phyloP scores from a whole-genome alignment of 2,888 invertebrate species.

The Xanthorhoe designata region DNA sequence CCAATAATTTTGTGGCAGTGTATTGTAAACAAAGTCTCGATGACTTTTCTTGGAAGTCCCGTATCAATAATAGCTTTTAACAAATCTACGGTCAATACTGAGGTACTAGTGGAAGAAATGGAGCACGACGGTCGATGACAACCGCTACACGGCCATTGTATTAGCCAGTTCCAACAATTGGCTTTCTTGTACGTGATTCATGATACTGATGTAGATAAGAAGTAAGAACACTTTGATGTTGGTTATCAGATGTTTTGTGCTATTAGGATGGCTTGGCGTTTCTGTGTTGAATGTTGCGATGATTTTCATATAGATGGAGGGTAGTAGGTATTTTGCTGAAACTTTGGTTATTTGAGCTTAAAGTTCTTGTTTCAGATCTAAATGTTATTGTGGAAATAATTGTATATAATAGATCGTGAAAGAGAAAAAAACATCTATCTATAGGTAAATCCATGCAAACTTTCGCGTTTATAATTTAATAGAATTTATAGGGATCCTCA shows the following conservation, averaged over 20 bases:
- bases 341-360: neutral
- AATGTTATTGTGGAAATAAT: too few species aligned
- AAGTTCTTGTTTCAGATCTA: too few species aligned
- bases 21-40: neutral
- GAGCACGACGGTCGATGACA: conserved; percentile 56
- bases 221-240: conserved; percentile 32
- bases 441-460: too few species aligned
- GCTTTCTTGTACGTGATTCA: conserved; percentile 51
- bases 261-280: conserved; percentile 20
- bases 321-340: neutral
- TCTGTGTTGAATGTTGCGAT: neutral
- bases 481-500: too few species aligned
- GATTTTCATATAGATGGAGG: neutral
- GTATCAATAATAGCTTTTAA: conserved; percentile 38
- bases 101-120: conserved; percentile 46
- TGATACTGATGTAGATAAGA: conserved; percentile 43
- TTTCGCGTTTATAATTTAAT: too few species aligned
- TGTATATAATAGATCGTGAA: too few species aligned
- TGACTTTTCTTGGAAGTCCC: conserved; percentile 25
- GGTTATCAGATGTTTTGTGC: conserved; percentile 26
- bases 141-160: conserved; percentile 56
- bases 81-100: conserved; percentile 26
- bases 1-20: neutral
- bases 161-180: conserved; percentile 50
- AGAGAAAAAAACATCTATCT: too few species aligned